Evolutionary conservation across 2,797 vertebrate genomes (phyloP).

Genomic region (Mareca strepera): DNA sequence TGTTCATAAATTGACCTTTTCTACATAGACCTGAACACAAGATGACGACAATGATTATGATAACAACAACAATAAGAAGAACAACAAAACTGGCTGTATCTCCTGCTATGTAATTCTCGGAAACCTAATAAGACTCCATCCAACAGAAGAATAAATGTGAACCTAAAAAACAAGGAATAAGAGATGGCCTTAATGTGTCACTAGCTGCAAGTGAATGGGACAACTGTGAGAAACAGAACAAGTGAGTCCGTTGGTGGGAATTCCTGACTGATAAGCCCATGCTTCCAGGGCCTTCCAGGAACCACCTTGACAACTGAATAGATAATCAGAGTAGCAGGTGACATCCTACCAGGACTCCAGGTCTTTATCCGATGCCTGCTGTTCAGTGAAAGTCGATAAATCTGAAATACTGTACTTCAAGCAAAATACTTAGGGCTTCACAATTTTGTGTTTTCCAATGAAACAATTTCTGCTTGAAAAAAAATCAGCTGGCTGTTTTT

Average conservation of each 20-base stretch:
- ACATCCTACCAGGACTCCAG: neutral
- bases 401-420: neutral
- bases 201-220: neutral
- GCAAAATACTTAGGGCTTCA: neutral
- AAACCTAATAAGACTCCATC: neutral
- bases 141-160: neutral
- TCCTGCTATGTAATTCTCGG: neutral
- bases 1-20: neutral
- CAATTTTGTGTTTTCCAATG: neutral
- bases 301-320: neutral
- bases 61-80: neutral
- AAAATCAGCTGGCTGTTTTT: neutral
- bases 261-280: neutral
- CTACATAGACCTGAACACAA: neutral
- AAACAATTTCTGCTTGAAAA: neutral
- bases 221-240: neutral
- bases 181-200: neutral
- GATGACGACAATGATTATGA: neutral
- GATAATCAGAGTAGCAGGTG: slow-evolving; percentile 11
- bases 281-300: neutral
- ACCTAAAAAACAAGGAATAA: neutral
- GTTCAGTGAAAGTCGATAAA: neutral
- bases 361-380: neutral
- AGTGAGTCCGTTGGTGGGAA: fast-evolving
- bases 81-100: neutral